Percentiles rank a stretch among this genome's conserved stretches.
Evolutionary conservation across 2,888 invertebrate genomes (phyloP).

Genomic region (Schizotus pectinicornis): DNA sequence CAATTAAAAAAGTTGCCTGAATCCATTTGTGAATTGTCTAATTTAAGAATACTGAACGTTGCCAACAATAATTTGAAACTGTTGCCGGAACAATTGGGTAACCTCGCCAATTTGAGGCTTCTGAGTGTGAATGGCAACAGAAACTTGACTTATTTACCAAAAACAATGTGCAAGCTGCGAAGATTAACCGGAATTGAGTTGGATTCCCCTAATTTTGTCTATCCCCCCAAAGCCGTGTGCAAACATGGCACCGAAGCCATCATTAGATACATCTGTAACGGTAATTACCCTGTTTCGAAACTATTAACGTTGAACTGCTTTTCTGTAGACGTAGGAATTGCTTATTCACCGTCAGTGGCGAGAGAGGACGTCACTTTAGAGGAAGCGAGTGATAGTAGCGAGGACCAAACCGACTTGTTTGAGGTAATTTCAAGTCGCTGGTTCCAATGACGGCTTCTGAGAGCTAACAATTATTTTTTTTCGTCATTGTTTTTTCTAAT

Average conservation of each 20-base stretch:
- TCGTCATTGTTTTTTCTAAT: conserved; percentile 35
- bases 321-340: conserved; percentile 57
- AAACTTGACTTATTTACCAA: conserved; percentile 66
- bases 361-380: conserved; percentile 51
- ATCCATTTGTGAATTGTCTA: conserved; percentile 67
- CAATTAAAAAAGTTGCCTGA: conserved; percentile 72
- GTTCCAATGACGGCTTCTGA: not conserved
- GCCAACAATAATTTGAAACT: conserved; percentile 72
- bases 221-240: conserved; percentile 70
- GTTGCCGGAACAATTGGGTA: conserved; percentile 69
- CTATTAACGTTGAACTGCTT: not conserved
- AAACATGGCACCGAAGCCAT: conserved; percentile 68
- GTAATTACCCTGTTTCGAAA: conserved; percentile 46
- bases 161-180: conserved; percentile 69
- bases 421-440: conserved; percentile 39
- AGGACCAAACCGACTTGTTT: conserved; percentile 51
- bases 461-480: conserved; percentile 7
- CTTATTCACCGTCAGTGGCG: conserved; percentile 60
- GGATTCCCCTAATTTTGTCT: conserved; percentile 67
- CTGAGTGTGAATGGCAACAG: conserved; percentile 69
- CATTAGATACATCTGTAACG: conserved; percentile 68
- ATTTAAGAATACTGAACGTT: conserved; percentile 71
- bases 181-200: conserved; percentile 68
- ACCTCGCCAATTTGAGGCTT: conserved; percentile 66
- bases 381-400: conserved; percentile 28